Conservation (phyloP, 53 echinoderm and acorn worm genomes). For the Patiria pectinifera region DNA sequence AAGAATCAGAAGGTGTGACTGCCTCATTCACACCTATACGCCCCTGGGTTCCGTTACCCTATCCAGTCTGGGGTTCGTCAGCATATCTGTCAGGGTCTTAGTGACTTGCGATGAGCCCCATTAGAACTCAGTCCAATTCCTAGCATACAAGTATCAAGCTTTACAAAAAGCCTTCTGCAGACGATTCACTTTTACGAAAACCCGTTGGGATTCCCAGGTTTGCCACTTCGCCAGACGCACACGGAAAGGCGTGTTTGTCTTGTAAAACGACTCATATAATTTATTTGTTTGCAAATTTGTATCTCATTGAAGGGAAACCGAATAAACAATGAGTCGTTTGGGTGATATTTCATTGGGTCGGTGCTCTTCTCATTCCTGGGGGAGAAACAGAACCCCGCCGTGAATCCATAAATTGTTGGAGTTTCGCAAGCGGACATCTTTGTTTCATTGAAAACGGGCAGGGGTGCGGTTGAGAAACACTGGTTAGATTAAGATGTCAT, state of each 20-base stretch:
- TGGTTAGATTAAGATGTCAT: not conserved
- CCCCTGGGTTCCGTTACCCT: not conserved
- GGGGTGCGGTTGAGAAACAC: not conserved
- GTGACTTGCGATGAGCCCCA: not conserved
- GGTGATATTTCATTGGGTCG: not conserved
- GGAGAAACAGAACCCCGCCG: not conserved
- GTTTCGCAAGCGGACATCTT: constrained; percentile 19
- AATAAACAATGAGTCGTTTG: not conserved
- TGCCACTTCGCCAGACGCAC: too few species aligned
- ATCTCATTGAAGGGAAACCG: constrained; percentile 3
- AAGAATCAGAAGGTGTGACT: not conserved
- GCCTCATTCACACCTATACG: not conserved
- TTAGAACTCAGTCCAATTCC: not conserved
- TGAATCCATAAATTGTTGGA: not conserved
- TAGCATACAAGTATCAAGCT: not conserved
- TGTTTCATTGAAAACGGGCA: not conserved
- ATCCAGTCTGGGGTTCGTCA: constrained; percentile 29
- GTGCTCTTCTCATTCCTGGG: not conserved
- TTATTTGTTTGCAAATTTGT: not conserved
- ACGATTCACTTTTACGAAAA: not conserved
- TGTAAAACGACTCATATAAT: not conserved
- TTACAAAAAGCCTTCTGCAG: not conserved
- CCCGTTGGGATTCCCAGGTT: not conserved
- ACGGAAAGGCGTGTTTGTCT: not conserved
- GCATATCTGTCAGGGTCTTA: not conserved